Evolutionary conservation across 2,113 vertebrate genomes (phyloP).

Genomic region (Pterophyllum scalare): DNA sequence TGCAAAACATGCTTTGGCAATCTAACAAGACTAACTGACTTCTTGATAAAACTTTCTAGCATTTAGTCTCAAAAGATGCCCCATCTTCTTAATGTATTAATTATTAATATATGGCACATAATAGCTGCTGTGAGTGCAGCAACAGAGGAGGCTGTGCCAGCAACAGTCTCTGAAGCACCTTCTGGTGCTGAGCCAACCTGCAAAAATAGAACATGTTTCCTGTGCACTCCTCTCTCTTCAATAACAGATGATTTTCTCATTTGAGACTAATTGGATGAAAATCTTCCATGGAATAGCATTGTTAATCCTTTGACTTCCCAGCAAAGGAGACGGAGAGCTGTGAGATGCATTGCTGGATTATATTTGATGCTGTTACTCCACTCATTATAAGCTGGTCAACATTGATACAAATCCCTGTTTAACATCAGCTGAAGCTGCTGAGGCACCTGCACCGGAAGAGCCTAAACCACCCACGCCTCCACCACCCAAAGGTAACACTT

Average conservation of each 20-base stretch:
- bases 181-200: slow-evolving; percentile 54
- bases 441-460: slow-evolving; percentile 74
- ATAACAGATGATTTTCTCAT: neutral
- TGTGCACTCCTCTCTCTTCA: slow-evolving; percentile 1
- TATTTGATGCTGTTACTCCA: slow-evolving; percentile 25
- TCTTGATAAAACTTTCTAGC: neutral
- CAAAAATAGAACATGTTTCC: slow-evolving; percentile 7
- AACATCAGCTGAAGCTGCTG: slow-evolving; percentile 76
- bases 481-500: slow-evolving; percentile 77
- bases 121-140: slow-evolving; percentile 49
- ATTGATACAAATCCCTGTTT: slow-evolving; percentile 59
- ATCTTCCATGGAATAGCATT: neutral
- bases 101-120: slow-evolving; percentile 52
- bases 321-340: neutral
- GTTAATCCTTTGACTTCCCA: neutral
- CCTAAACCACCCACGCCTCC: slow-evolving; percentile 79
- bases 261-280: neutral
- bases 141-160: slow-evolving; percentile 43
- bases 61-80: neutral
- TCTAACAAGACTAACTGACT: neutral
- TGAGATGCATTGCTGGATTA: slow-evolving; percentile 16
- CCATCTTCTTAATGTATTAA: slow-evolving; percentile 30
- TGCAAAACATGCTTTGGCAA: neutral
- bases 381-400: slow-evolving; percentile 36
- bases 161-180: slow-evolving; percentile 39